Evolutionary conservation across 2,797 vertebrate species (phyloP).

Genomic region (Cryptoprocta ferox): DNA sequence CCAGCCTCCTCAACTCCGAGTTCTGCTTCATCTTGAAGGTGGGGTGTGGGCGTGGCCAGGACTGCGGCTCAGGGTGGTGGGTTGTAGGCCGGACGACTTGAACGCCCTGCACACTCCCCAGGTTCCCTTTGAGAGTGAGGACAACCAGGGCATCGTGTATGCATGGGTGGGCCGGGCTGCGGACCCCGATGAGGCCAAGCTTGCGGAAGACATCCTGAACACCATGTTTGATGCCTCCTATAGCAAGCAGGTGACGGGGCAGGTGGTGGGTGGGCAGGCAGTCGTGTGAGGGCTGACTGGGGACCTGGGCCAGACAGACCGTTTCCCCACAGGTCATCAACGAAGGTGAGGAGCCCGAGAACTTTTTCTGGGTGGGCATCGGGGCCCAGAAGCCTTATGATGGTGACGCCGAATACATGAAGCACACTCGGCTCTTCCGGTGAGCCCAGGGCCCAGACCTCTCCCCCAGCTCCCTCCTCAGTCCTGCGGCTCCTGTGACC

Average conservation of each 20-base stretch:
- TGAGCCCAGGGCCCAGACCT: slow-evolving; percentile 66
- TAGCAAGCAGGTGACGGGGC: slow-evolving; percentile 94
- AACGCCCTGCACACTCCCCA: slow-evolving; percentile 70
- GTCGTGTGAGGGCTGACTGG: accelerated
- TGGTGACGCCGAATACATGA: slow-evolving; percentile 98
- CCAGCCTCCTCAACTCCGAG: slow-evolving; percentile 96
- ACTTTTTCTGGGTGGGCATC: slow-evolving; percentile 99
- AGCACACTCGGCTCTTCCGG: slow-evolving; percentile 97
- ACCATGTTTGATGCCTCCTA: slow-evolving; percentile 97
- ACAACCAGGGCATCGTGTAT: slow-evolving; percentile 99
- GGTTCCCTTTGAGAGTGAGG: slow-evolving; percentile 99
- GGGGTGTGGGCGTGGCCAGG: accelerated
- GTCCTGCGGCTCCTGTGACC: not conserved
- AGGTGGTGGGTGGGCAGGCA: accelerated
- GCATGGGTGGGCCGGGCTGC: slow-evolving; percentile 98
- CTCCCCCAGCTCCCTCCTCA: not conserved
- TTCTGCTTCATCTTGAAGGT: slow-evolving; percentile 99
- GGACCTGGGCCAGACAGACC: not conserved
- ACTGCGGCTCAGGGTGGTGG: not conserved
- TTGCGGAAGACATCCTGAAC: slow-evolving; percentile 98
- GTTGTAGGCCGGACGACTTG: not conserved
- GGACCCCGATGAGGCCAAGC: slow-evolving; percentile 96
- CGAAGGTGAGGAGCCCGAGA: slow-evolving; percentile 97
- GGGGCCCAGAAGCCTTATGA: slow-evolving; percentile 96
- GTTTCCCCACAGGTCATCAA: slow-evolving; percentile 92